A percentile compares a stretch with the other conserved stretches of the same genome.
Evolutionary conservation across 2,888 invertebrate species (phyloP).

Genomic region (Selenia dentaria): DNA sequence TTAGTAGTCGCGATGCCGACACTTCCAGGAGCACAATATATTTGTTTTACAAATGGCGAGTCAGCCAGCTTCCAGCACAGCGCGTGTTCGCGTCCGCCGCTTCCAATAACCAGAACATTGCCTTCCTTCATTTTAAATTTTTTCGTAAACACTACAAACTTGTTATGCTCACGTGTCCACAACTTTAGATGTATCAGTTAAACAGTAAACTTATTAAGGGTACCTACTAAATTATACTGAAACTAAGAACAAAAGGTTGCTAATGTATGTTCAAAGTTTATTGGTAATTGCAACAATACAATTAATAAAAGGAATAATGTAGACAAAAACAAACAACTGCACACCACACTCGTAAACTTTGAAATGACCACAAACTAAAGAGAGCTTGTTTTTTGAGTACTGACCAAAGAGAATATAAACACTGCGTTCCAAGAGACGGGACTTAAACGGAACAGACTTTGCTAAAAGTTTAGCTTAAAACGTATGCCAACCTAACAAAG

Average conservation of each 20-base stretch:
- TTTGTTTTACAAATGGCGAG: conserved; percentile 87
- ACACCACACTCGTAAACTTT: conserved; percentile 63
- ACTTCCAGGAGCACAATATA: conserved; percentile 96
- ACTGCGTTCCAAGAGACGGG: too few species aligned
- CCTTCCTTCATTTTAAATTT: conserved; percentile 61
- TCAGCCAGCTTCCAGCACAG: conserved; percentile 96
- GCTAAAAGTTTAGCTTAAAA: too few species aligned
- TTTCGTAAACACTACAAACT: conserved; percentile 20
- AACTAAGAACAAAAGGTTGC: neutral
- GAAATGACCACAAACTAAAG: too few species aligned
- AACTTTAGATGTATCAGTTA: conserved; percentile 1
- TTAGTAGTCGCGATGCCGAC: conserved; percentile 90
- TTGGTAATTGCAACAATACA: too few species aligned
- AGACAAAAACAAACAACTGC: conserved; percentile 44
- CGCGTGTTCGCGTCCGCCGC: conserved; percentile 98
- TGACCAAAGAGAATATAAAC: too few species aligned
- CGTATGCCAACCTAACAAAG: too few species aligned
- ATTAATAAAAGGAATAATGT: too few species aligned
- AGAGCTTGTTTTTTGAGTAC: too few species aligned
- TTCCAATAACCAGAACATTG: conserved; percentile 92
- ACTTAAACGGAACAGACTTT: too few species aligned
- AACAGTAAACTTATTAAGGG: neutral
- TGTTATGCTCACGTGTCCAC: conserved; percentile 45
- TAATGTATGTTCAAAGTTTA: too few species aligned
- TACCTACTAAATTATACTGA: neutral